phyloP scores from a whole-genome alignment of 2,113 vertebrate species.

The Cyanistes caeruleus region DNA sequence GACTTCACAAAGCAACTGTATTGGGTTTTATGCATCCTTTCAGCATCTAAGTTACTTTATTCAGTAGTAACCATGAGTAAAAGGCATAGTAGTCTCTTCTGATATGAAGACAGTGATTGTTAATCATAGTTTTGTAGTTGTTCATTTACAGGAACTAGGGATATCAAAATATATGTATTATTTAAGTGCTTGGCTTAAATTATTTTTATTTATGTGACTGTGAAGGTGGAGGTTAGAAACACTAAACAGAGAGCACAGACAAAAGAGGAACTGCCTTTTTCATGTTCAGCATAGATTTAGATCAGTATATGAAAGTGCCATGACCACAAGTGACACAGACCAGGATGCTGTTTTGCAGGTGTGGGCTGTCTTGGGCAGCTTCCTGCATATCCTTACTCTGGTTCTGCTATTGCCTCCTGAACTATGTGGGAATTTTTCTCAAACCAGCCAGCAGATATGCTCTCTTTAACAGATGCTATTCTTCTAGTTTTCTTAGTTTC shows the following conservation, averaged over 20 bases:
- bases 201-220: background rate
- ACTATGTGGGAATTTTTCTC: background rate
- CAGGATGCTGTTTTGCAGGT: background rate
- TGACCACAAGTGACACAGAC: background rate
- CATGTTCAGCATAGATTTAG: background rate
- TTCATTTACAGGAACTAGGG: background rate
- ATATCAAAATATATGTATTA: background rate
- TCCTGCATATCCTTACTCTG: background rate
- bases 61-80: conserved; percentile 1
- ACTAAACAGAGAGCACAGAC: background rate
- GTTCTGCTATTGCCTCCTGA: background rate
- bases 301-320: background rate
- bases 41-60: conserved; percentile 14
- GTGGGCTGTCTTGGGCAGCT: background rate
- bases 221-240: background rate
- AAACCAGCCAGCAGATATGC: background rate
- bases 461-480: background rate
- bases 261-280: background rate
- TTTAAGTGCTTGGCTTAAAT: background rate
- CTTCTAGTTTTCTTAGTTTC: background rate
- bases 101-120: conserved; percentile 13
- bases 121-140: conserved; percentile 12
- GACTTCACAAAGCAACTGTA: background rate
- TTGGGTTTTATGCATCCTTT: background rate
- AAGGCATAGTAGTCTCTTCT: background rate